Base-by-base conservation (phyloP, 2,797 vertebrate species). In the Chelmon rostratus region DNA sequence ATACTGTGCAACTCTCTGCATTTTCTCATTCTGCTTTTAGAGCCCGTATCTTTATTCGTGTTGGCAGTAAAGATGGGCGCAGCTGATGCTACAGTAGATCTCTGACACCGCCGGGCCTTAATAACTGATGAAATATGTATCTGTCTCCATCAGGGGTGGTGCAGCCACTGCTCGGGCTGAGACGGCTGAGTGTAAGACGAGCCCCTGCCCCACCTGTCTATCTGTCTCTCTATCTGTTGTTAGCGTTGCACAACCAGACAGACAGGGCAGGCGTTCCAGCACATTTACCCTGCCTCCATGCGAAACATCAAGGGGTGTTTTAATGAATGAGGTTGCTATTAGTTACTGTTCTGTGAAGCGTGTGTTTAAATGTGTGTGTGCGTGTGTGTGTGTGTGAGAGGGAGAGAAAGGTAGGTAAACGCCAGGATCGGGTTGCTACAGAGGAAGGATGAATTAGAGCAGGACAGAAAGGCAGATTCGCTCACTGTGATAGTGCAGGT, bases 251-350 rank as follows among this genome's bases (percentile, higher is more conserved):
- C 88, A 87, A 53, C 70, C 89, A 87, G 85, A 91, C 82, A 91
- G 88, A 87, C 87, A 81, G 89, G 86, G 73, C 87, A 59, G 78
- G 89, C 93, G 94, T 95, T 95, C 94, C 94, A 92, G 91, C 91
- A 94, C 94, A 95, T 95, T 96, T 93, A 91, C 80, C 78, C 85
- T 89, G 90, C 84, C 91, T 94, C 90, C 83, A 90, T 94, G 93
- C 76, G 82, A 91, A 91, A 92, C 92, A 90, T 93, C 89, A 93
- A 93, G 92, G 88, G 88, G 79, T 79, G 87, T 89, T 93, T 93
- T 95, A 94, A 94, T 94, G 93, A 94, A 94, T 88, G 90, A 93
- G 93, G 94, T 95, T 95, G 93, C 94, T 90, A 93, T 92, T 96
- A 95, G 95, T 95, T 94, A 95, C 94, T 93, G 93, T 90, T 94